A percentile compares a stretch with the other conserved stretches of the same genome.
phyloP scores from a whole-genome alignment of 1,140 invertebrate genomes.

The Spodoptera frugiperda region DNA sequence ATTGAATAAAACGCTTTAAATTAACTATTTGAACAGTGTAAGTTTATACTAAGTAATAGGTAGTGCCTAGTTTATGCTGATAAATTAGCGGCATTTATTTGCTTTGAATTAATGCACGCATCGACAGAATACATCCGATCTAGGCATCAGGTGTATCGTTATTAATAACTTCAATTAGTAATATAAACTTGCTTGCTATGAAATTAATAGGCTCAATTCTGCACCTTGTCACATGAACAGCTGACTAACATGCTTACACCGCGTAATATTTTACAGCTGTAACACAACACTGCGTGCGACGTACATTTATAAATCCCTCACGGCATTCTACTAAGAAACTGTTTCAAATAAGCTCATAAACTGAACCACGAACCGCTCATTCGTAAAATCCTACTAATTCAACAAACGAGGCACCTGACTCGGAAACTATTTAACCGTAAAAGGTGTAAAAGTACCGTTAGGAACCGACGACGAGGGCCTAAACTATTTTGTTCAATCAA shows the following conservation, averaged over 20 bases:
- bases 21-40: no score
- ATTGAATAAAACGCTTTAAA: no score
- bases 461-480: not conserved
- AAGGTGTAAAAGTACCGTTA: constrained; percentile 13
- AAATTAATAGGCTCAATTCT: constrained; percentile 4
- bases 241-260: constrained; percentile 33
- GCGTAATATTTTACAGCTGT: constrained; percentile 32
- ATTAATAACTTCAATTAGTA: constrained; percentile 10
- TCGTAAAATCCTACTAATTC: constrained; percentile 17
- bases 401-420: constrained; percentile 19
- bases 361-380: not conserved
- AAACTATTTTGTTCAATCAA: constrained; percentile 3
- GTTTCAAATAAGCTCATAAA: constrained; percentile 29
- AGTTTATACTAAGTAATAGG: no score
- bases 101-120: not conserved
- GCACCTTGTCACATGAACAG: constrained; percentile 39
- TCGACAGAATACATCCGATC: not conserved
- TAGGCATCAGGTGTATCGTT: constrained; percentile 2
- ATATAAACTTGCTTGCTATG: not conserved
- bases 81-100: no score
- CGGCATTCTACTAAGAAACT: constrained; percentile 22
- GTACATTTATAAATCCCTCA: not conserved
- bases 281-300: constrained; percentile 25
- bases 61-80: not conserved
- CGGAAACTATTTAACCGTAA: constrained; percentile 5